These are phyloP conservation scores for Acrocera orbiculus DNA, from an alignment of 2,888 invertebrate species.

Conservation along the genomic window DNA sequence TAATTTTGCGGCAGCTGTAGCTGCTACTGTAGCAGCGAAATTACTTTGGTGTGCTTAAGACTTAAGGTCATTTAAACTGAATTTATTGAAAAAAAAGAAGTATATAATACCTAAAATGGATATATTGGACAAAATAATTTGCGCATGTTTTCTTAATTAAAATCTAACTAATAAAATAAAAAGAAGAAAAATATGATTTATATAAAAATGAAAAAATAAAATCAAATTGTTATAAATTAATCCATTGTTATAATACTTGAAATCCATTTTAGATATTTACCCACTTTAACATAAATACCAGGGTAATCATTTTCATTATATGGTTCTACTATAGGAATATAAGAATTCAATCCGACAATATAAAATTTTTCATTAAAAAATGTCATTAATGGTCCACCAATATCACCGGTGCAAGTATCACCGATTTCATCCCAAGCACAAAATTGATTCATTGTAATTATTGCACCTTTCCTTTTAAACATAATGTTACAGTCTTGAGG, in stretches of 20 bases:
- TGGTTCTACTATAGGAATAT: slow-evolving; percentile 9
- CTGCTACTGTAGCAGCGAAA: too few species aligned
- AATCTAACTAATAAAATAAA: background rate
- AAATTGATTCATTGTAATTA: slow-evolving; percentile 10
- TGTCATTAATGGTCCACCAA: slow-evolving; percentile 13
- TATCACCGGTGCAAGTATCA: slow-evolving; percentile 14
- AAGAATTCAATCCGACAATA: slow-evolving; percentile 13
- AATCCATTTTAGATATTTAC: slow-evolving; percentile 13
- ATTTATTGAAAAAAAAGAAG: too few species aligned
- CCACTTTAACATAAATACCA: slow-evolving; percentile 13
- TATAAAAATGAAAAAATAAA: background rate
- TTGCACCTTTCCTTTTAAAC: slow-evolving; percentile 10
- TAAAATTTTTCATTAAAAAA: slow-evolving; percentile 9
- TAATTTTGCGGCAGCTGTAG: too few species aligned
- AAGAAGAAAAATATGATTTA: background rate
- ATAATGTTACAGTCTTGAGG: slow-evolving; percentile 13
- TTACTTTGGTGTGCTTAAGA: too few species aligned
- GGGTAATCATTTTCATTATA: slow-evolving; percentile 11
- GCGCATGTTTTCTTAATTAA: too few species aligned
- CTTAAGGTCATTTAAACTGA: too few species aligned
- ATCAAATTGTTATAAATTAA: background rate
- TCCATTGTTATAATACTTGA: too few species aligned
- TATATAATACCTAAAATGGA: too few species aligned
- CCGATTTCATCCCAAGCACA: slow-evolving; percentile 15
- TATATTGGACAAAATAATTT: too few species aligned